Conservation (phyloP, 2,113 vertebrate species). For the Leucosticte australis region DNA sequence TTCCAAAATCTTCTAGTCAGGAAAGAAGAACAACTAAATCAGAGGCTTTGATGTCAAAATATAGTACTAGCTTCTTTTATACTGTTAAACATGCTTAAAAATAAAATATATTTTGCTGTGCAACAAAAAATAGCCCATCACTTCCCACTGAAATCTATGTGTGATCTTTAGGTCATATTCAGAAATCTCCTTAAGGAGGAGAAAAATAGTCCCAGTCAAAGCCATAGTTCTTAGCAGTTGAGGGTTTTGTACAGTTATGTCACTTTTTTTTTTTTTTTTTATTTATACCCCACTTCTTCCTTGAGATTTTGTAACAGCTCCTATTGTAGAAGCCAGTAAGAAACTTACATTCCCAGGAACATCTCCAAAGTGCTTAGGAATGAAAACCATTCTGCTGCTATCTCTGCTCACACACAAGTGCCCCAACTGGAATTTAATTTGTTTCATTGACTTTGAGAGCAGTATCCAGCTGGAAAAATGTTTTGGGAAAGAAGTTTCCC, state of each 20-base stretch:
- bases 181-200: neutral
- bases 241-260: neutral
- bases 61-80: neutral
- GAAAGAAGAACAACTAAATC: neutral
- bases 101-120: neutral
- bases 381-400: neutral
- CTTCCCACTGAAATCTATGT: neutral
- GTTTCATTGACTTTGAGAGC: neutral
- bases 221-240: neutral
- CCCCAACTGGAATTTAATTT: neutral
- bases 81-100: slow-evolving; percentile 11
- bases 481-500: neutral
- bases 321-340: neutral
- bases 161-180: neutral
- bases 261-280: neutral
- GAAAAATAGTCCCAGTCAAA: neutral
- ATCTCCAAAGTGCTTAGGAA: neutral
- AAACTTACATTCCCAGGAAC: neutral
- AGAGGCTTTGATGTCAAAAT: slow-evolving; percentile 23
- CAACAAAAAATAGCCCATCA: neutral
- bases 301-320: neutral
- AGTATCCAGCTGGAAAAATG: neutral
- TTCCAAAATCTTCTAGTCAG: neutral
- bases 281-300: neutral
- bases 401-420: neutral